Evolutionary conservation across 1,140 invertebrate species (phyloP).

Genomic region (Bradynema listronoti): DNA sequence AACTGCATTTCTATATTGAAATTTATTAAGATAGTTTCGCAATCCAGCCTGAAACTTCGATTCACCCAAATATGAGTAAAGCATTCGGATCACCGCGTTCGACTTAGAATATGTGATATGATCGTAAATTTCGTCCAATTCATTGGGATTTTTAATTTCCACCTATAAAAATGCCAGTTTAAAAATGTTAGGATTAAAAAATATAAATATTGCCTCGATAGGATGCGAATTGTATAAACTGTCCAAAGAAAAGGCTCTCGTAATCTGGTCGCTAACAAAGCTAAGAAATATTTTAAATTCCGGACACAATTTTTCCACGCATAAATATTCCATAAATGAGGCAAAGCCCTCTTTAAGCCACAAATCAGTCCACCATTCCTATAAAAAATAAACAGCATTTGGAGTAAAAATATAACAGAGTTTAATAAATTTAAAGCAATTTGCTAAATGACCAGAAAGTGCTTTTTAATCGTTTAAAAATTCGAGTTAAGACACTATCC

Average conservation of each 20-base stretch:
- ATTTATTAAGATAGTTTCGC: conserved; percentile 79
- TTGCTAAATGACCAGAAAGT: too few species aligned
- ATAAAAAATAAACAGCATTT: conserved; percentile 25
- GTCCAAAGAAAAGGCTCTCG: conserved; percentile 24
- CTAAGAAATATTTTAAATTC: conserved; percentile 61
- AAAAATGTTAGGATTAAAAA: conserved; percentile 3
- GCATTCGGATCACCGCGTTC: conserved; percentile 83
- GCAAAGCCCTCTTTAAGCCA: conserved; percentile 59
- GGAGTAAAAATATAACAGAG: background rate
- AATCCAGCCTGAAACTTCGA: conserved; percentile 85
- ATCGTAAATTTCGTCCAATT: conserved; percentile 56
- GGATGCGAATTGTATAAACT: conserved; percentile 37
- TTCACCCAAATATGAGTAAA: conserved; percentile 88
- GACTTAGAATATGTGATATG: conserved; percentile 62
- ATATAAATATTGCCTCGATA: conserved; percentile 42
- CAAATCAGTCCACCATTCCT: conserved; percentile 63
- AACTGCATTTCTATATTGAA: conserved; percentile 81
- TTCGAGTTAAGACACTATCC: conserved; percentile 15
- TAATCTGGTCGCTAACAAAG: conserved; percentile 67
- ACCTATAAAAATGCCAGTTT: conserved; percentile 47
- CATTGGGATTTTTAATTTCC: conserved; percentile 52
- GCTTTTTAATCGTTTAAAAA: background rate
- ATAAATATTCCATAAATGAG: conserved; percentile 61
- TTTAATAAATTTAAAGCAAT: background rate
- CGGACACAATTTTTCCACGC: conserved; percentile 61